Conservation (phyloP, 2,797 vertebrate genomes). For the Etheostoma nigrum region DNA sequence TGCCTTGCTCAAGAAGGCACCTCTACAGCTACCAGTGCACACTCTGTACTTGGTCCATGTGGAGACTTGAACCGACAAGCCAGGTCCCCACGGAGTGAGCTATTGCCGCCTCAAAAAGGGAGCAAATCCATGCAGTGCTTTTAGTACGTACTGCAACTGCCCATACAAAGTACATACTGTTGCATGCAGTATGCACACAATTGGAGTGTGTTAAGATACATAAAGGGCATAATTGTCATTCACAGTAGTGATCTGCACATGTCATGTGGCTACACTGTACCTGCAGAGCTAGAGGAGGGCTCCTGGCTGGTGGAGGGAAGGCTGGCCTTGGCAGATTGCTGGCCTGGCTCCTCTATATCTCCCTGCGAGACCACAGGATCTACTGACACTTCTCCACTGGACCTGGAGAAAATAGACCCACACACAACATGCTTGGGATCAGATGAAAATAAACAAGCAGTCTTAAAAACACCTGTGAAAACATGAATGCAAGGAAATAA, state of each 20-base stretch:
- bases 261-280: slow-evolving; percentile 64
- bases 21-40: too few relatives aligned
- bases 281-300: slow-evolving; percentile 94
- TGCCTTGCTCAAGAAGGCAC: too few relatives aligned
- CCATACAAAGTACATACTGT: too few relatives aligned
- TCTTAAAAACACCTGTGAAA: background rate
- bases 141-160: too few relatives aligned
- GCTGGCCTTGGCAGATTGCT: slow-evolving; percentile 89
- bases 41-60: too few relatives aligned
- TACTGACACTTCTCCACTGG: slow-evolving; percentile 79
- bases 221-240: background rate
- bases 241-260: background rate
- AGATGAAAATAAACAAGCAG: background rate
- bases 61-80: too few relatives aligned
- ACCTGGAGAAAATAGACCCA: slow-evolving; percentile 41
- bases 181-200: too few relatives aligned
- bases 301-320: slow-evolving; percentile 96
- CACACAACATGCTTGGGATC: background rate
- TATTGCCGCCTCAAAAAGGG: too few relatives aligned
- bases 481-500: background rate
- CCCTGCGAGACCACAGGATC: slow-evolving; percentile 91
- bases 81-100: too few relatives aligned
- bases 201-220: background rate
- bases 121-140: too few relatives aligned
- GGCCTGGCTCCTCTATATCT: slow-evolving; percentile 89